Evolutionary conservation across 2,888 invertebrate species (phyloP).

Genomic region (Zootermopsis nevadensis): DNA sequence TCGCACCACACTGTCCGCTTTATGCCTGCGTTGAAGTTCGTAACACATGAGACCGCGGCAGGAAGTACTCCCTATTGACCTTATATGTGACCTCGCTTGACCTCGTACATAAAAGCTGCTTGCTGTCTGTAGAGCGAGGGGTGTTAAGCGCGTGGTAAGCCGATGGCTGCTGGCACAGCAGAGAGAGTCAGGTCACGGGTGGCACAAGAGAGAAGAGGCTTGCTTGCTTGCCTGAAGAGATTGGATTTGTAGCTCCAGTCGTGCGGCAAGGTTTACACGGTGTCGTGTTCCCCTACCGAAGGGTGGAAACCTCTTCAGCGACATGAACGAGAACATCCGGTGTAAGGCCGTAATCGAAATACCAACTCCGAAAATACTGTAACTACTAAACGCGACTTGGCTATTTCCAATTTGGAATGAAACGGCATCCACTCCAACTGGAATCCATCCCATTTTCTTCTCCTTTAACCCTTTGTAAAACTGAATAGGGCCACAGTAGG

Average conservation of each 20-base stretch:
- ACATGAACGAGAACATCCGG: conserved; percentile 24
- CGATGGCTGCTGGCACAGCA: neutral
- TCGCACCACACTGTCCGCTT: too few species aligned
- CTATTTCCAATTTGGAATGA: neutral
- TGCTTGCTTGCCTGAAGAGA: conserved; percentile 46
- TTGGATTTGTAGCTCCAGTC: conserved; percentile 47
- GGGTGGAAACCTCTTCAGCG: neutral
- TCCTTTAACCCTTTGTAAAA: too few species aligned
- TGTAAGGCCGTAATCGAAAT: conserved; percentile 30
- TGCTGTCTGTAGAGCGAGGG: neutral
- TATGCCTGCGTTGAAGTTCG: too few species aligned
- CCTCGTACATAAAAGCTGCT: neutral
- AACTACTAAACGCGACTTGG: conserved; percentile 1
- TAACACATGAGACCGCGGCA: too few species aligned
- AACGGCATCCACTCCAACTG: neutral
- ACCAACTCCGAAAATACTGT: neutral
- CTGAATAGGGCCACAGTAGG: neutral
- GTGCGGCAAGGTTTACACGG: conserved; percentile 46
- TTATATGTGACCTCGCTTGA: neutral
- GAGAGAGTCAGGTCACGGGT: neutral
- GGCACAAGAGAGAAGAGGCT: neutral
- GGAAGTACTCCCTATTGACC: neutral
- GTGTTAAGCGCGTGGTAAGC: neutral
- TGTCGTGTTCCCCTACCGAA: conserved; percentile 22
- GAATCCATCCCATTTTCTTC: too few species aligned